Evolutionary conservation across 2,888 invertebrate species (phyloP).

Genomic region (Tribolium freemani): DNA sequence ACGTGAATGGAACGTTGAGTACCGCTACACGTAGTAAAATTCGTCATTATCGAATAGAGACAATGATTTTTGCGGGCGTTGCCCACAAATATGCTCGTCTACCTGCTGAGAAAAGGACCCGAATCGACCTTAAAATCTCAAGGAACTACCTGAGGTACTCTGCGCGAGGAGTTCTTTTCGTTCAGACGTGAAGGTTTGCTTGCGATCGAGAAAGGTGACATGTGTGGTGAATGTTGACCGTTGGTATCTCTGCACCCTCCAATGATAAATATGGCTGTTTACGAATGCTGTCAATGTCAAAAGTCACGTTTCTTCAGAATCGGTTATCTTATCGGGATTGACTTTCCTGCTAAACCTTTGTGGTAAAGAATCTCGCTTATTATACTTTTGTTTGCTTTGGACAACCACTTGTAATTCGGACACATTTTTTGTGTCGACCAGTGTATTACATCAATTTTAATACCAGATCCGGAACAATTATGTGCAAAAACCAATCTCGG

Average conservation of each 20-base stretch:
- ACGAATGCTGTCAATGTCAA: constrained; percentile 31
- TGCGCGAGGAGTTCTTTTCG: constrained; percentile 24
- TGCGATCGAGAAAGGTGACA: constrained; percentile 8
- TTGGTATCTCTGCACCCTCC: constrained; percentile 10
- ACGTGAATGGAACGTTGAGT: constrained; percentile 10
- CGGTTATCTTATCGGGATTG: constrained; percentile 25
- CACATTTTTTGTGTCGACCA: no score
- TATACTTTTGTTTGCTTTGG: background rate
- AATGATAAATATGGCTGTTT: constrained; percentile 22
- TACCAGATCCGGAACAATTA: no score
- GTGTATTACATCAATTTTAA: no score
- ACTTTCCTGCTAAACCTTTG: constrained; percentile 18
- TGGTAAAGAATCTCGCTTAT: constrained; percentile 9
- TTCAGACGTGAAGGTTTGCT: constrained; percentile 23
- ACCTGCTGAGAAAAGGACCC: constrained; percentile 15
- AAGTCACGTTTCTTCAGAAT: constrained; percentile 32
- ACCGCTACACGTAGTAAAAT: constrained; percentile 17
- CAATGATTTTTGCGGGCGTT: background rate
- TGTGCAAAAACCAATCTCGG: no score
- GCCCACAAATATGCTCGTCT: constrained; percentile 1
- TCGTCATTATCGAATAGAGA: background rate
- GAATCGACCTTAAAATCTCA: constrained; percentile 26
- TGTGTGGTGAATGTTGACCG: constrained; percentile 23
- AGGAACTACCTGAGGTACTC: constrained; percentile 39
- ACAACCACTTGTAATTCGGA: no score